Evolutionary conservation across 2,797 vertebrate species (phyloP).

Genomic region (Megaceryle alcyon): DNA sequence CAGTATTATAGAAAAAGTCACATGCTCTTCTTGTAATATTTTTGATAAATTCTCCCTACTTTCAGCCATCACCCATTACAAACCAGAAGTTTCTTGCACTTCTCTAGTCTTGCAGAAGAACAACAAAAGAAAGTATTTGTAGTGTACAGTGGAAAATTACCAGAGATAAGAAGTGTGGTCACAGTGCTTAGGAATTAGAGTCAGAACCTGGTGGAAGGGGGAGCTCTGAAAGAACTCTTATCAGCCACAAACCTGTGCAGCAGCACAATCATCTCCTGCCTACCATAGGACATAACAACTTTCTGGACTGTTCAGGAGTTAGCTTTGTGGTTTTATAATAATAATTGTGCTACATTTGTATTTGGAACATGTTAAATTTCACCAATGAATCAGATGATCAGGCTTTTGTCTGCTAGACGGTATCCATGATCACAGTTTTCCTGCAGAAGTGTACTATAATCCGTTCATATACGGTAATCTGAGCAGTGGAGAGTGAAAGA

Average conservation of each 20-base stretch:
- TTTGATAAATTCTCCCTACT: neutral
- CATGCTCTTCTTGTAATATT: neutral
- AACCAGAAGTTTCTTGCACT: neutral
- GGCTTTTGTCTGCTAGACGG: neutral
- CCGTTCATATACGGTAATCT: slow-evolving; percentile 19
- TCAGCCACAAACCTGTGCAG: neutral
- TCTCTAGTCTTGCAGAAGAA: neutral
- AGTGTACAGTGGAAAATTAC: neutral
- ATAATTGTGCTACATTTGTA: neutral
- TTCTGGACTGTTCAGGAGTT: neutral
- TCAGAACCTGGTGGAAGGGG: neutral
- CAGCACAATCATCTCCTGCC: neutral
- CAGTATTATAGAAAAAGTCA: neutral
- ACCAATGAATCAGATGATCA: neutral
- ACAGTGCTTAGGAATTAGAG: neutral
- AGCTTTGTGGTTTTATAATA: neutral
- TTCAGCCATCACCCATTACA: neutral
- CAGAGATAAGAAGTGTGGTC: neutral
- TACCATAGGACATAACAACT: neutral
- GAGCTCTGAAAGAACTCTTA: neutral
- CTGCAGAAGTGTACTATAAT: neutral
- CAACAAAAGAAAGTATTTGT: neutral
- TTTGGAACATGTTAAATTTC: neutral
- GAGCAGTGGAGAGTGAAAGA: neutral
- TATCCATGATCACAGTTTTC: neutral